Conservation (phyloP, 2,888 invertebrate species). For the Oligia strigilis region DNA sequence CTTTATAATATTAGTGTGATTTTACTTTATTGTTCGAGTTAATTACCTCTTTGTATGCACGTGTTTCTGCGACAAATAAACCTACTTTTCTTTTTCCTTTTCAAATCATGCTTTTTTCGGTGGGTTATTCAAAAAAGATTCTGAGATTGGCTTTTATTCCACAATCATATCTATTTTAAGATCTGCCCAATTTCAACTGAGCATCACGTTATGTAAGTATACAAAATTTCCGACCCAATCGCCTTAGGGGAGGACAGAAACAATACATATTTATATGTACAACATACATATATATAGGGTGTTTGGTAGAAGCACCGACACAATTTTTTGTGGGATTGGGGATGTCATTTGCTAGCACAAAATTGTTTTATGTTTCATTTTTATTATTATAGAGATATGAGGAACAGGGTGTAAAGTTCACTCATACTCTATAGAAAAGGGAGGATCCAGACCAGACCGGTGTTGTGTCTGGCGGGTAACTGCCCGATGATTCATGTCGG, state of each 20-base stretch:
- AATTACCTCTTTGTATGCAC: too few relatives aligned
- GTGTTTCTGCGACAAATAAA: too few relatives aligned
- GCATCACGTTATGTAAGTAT: constrained; percentile 54
- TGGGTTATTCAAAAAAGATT: neutral
- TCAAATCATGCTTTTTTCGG: neutral
- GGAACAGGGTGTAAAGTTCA: too few relatives aligned
- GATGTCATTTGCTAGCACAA: neutral
- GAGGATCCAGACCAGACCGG: too few relatives aligned
- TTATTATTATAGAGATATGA: too few relatives aligned
- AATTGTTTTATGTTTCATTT: neutral
- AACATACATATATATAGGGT: constrained; percentile 19
- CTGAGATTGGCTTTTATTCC: neutral
- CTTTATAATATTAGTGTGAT: too few relatives aligned
- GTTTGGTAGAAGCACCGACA: neutral
- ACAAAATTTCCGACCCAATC: constrained; percentile 73
- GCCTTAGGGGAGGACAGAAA: constrained; percentile 67
- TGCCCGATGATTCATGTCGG: too few relatives aligned
- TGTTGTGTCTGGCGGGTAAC: too few relatives aligned
- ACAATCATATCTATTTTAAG: constrained; percentile 25
- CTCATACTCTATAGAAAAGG: too few relatives aligned
- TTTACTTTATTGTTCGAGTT: too few relatives aligned
- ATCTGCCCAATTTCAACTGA: constrained; percentile 25
- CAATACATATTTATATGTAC: constrained; percentile 59
- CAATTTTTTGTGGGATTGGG: neutral
- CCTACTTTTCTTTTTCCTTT: too few relatives aligned